Evolutionary conservation across 2,888 invertebrate species (phyloP), one percentile per base, ranked within the genome.

Genomic region (Folsomia candida): DNA sequence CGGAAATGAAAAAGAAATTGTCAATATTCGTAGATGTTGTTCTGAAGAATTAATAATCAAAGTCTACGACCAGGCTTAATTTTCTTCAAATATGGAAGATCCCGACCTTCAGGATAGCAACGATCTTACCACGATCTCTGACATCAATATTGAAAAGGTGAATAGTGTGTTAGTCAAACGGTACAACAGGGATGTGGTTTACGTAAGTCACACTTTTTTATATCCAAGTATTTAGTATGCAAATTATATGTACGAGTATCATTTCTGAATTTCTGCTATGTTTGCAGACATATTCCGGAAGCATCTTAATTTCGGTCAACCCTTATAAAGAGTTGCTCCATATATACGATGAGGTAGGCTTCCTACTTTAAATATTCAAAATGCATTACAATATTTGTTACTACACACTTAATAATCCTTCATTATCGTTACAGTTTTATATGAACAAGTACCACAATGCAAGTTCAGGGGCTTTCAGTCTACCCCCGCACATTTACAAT

Each of bases 271-370:
- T n/a, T n/a, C n/a, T n/a, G n/a, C n/a, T n/a, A n/a, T n/a, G 47
- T 64, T 66, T 69, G 58, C 86, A 95, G 94, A 95, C 94, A 72
- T 94, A 94, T 85, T 93, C 94, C 70, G 94, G 94, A 80, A 92
- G 93, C 73, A 94, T 95, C 84, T 86, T 95, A 82, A 91, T 94
- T 81, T 94, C 94, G 81, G 94, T 95, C 80, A 95, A 95, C 86
- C 95, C 95, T 2, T 95, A 95, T 86, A 94, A 94, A 86, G 91
- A 91, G 82, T 29, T 61, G 20, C 87, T 95, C 81, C 91, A 91
- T 85, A 91, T 91, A 83, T 95, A 94, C 84, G 90, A 90, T 79
- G 88, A 89, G 87, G 94, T 93, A 85, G 91, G 91, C 2, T 29
- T 54, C 18, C n/a, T n/a, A n/a, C n/a, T n/a, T 72, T 58, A 57